These are phyloP conservation scores for Poecilia wingei DNA, from an alignment of 2,797 vertebrate genomes.

Conservation along the genomic window DNA sequence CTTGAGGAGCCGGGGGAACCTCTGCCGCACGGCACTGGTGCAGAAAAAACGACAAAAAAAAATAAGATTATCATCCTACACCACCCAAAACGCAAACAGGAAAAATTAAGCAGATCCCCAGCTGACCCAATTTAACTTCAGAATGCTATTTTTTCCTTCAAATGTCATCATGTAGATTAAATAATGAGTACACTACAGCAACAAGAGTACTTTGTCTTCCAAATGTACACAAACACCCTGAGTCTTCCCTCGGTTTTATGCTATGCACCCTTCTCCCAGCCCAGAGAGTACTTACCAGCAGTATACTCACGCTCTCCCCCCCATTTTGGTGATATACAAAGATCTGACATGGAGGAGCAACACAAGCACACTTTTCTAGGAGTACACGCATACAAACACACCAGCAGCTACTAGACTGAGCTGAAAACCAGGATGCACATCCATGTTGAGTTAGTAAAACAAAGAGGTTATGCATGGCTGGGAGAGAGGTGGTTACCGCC, in stretches of 20 bases:
- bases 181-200: conserved; percentile 8
- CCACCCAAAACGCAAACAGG: background rate
- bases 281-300: conserved; percentile 74
- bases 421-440: conserved; percentile 46
- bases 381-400: conserved; percentile 54
- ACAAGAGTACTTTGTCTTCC: conserved; percentile 10
- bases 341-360: conserved; percentile 71
- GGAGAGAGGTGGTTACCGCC: conserved; percentile 58
- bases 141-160: conserved; percentile 21
- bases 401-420: conserved; percentile 35
- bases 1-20: conserved; percentile 88
- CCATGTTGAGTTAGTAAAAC: conserved; percentile 33
- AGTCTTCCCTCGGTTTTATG: conserved; percentile 27
- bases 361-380: conserved; percentile 57
- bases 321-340: conserved; percentile 72
- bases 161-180: conserved; percentile 17
- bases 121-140: conserved; percentile 25
- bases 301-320: conserved; percentile 75
- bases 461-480: conserved; percentile 40
- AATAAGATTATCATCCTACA: conserved; percentile 38
- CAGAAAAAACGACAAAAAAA: conserved; percentile 61
- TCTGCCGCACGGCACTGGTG: conserved; percentile 85
- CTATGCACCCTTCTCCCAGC: conserved; percentile 35
- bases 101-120: conserved; percentile 13
- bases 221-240: conserved; percentile 2